A percentile compares a stretch with the other conserved stretches of the same genome.
Evolutionary conservation across 2,113 vertebrate species (phyloP).

Genomic region (Bujurquina vittata): DNA sequence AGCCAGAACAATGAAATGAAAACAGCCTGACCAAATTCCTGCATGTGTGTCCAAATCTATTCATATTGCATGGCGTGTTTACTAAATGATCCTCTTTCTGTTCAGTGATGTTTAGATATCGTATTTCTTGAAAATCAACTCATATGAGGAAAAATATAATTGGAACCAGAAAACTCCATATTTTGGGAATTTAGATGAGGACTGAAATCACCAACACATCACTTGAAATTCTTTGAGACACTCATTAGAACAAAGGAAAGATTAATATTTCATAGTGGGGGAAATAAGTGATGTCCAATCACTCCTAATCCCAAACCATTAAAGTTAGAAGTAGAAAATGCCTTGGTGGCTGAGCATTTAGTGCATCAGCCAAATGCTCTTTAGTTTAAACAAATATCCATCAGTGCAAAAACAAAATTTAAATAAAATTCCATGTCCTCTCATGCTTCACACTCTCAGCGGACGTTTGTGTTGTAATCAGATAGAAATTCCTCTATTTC

Average conservation of each 20-base stretch:
- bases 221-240: not conserved
- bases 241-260: not conserved
- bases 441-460: not conserved
- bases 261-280: not conserved
- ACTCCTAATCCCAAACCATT: not conserved
- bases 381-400: not conserved
- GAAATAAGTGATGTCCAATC: not conserved
- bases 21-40: not conserved
- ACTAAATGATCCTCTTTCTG: conserved; percentile 21
- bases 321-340: conserved; percentile 2
- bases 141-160: conserved; percentile 27
- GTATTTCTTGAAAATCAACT: conserved; percentile 2
- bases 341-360: not conserved
- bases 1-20: conserved; percentile 15
- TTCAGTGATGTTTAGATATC: conserved; percentile 45
- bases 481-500: conserved; percentile 5
- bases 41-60: not conserved
- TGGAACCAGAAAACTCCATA: conserved; percentile 29
- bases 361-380: not conserved
- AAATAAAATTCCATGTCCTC: conserved; percentile 6
- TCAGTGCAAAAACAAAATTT: not conserved
- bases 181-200: conserved; percentile 26
- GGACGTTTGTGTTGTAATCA: conserved; percentile 7
- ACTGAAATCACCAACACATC: conserved; percentile 24
- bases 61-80: conserved; percentile 25